A percentile compares a stretch with the other conserved stretches of the same genome.
phyloP scores from a whole-genome alignment of 2,797 vertebrate species.

The Streptopelia turtur region DNA sequence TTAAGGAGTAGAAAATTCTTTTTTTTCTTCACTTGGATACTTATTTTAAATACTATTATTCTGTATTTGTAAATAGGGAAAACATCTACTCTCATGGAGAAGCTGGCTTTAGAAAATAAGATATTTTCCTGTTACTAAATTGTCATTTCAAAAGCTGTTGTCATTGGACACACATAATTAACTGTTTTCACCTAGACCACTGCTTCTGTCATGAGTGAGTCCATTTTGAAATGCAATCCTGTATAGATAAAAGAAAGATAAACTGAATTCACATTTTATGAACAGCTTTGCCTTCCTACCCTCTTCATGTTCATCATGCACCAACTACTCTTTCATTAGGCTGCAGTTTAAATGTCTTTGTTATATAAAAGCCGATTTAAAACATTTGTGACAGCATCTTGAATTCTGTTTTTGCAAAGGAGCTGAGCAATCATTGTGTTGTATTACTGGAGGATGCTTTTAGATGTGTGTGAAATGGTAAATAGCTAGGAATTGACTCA shows the following conservation, averaged over 20 bases:
- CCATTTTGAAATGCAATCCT: neutral
- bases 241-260: neutral
- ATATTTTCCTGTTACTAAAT: neutral
- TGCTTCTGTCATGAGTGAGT: neutral
- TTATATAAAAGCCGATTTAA: constrained; percentile 45
- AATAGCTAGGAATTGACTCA: neutral
- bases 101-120: neutral
- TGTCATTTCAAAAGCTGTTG: neutral
- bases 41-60: neutral
- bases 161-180: neutral
- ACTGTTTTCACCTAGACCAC: neutral
- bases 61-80: neutral
- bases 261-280: neutral
- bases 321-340: neutral
- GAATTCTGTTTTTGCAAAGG: constrained; percentile 52
- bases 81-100: neutral
- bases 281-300: neutral
- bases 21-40: neutral
- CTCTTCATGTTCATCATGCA: neutral
- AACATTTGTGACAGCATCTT: constrained; percentile 54
- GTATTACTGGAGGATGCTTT: constrained; percentile 21
- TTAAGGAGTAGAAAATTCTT: neutral
- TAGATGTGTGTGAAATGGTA: neutral
- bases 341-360: neutral
- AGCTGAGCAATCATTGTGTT: constrained; percentile 52